phyloP scores from a whole-genome alignment of 2,888 invertebrate genomes.

The Saturnia japonica region DNA sequence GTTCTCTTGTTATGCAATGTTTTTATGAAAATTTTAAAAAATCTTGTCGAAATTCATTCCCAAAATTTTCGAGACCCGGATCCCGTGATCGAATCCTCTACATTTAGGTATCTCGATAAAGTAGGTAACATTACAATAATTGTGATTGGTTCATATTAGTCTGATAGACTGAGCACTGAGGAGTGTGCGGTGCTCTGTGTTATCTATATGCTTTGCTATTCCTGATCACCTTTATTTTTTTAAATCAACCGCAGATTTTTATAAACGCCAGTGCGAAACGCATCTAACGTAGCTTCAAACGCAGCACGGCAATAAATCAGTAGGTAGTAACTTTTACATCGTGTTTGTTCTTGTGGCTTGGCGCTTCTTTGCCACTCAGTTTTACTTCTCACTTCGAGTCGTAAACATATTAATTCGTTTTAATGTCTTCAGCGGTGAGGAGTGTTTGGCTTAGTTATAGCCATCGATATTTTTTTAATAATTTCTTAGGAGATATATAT shows the following conservation, averaged over 20 bases:
- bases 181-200: too few species aligned
- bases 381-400: conserved; percentile 8
- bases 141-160: too few species aligned
- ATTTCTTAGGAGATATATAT: not conserved
- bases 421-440: not conserved
- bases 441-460: not conserved
- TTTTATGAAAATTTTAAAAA: too few species aligned
- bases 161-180: too few species aligned
- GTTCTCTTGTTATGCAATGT: too few species aligned
- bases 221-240: not conserved
- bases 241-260: not conserved
- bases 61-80: too few species aligned
- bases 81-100: too few species aligned
- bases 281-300: conserved; percentile 3
- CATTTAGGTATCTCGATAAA: not conserved
- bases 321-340: conserved; percentile 1
- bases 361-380: not conserved
- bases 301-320: conserved; percentile 8
- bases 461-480: not conserved
- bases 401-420: conserved; percentile 9
- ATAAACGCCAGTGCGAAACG: not conserved
- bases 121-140: not conserved
- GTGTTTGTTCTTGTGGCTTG: conserved; percentile 2
- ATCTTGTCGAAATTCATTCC: too few species aligned
- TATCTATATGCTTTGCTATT: not conserved